Evolutionary conservation across 2,797 vertebrate genomes (phyloP).

Genomic region (Hoplostethus mediterraneus): DNA sequence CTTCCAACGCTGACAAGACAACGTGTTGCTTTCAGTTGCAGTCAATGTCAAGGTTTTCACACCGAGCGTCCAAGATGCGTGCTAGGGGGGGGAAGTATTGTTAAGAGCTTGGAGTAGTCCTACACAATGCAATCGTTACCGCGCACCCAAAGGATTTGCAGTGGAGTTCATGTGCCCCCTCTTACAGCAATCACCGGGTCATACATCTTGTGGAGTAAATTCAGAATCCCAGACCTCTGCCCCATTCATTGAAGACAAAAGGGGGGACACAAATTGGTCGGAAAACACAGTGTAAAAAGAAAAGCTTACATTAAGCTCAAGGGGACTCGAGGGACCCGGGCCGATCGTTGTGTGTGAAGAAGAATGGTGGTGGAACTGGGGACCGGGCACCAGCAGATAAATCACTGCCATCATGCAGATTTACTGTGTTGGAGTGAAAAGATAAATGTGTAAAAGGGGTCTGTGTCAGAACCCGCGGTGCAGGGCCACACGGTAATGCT

Average conservation of each 20-base stretch:
- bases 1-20: conserved; percentile 58
- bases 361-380: conserved; percentile 85
- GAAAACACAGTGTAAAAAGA: conserved; percentile 88
- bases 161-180: conserved; percentile 69
- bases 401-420: conserved; percentile 96
- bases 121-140: conserved; percentile 74
- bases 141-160: conserved; percentile 75
- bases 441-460: conserved; percentile 93
- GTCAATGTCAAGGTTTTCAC: conserved; percentile 69
- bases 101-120: conserved; percentile 70
- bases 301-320: conserved; percentile 89
- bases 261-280: conserved; percentile 87
- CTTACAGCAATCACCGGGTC: conserved; percentile 74
- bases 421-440: conserved; percentile 90
- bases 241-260: conserved; percentile 85
- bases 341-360: conserved; percentile 87
- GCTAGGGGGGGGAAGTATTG: conserved; percentile 57
- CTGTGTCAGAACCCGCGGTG: conserved; percentile 89
- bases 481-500: conserved; percentile 88
- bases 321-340: conserved; percentile 90
- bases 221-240: conserved; percentile 79
- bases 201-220: conserved; percentile 84
- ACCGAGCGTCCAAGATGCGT: conserved; percentile 52
- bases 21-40: conserved; percentile 60
- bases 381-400: conserved; percentile 88